These are phyloP conservation scores for Tragelaphus strepsiceros DNA, from an alignment of 2,113 vertebrate species.

Conservation along the genomic window DNA sequence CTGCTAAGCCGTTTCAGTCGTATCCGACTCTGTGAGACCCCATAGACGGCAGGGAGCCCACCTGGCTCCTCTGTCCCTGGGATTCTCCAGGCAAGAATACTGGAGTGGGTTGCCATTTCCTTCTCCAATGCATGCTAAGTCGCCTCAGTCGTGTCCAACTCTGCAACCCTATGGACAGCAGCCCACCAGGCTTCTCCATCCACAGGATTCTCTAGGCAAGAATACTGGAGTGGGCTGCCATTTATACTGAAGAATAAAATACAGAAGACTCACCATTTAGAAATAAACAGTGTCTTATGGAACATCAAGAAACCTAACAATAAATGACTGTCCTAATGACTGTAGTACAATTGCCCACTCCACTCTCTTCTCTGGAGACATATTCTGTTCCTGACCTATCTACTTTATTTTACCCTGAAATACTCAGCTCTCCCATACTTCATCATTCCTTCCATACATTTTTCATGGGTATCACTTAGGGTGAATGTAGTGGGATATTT, in stretches of 20 bases:
- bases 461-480: not conserved
- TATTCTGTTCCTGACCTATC: not conserved
- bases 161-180: not conserved
- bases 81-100: not conserved
- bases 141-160: not conserved
- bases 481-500: not conserved
- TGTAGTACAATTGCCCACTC: not conserved
- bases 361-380: not conserved
- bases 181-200: not conserved
- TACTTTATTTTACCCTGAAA: not conserved
- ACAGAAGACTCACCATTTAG: not conserved
- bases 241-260: not conserved
- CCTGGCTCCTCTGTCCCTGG: not conserved
- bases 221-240: not conserved
- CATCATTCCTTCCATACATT: not conserved
- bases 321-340: not conserved
- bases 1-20: not conserved
- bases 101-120: not conserved
- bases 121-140: not conserved
- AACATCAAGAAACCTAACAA: not conserved
- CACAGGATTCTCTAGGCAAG: not conserved
- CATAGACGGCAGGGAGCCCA: fast-evolving
- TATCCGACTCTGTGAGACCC: fast-evolving
- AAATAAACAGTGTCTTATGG: not conserved
- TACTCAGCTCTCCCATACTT: not conserved